Conservation (phyloP, 2,797 vertebrate genomes). For the Acestrorhynchus altus region DNA sequence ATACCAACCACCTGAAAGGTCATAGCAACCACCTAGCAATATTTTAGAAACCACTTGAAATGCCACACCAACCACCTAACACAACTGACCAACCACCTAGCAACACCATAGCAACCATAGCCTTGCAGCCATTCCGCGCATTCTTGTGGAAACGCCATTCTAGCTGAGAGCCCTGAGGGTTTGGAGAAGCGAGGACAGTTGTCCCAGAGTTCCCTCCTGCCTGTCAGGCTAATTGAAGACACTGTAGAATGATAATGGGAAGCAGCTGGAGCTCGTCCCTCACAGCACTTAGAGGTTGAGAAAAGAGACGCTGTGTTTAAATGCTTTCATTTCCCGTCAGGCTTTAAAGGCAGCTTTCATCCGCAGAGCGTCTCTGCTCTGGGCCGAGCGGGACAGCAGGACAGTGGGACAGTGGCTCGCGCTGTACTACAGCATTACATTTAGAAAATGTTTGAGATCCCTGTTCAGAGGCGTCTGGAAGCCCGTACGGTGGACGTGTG, state of each 20-base stretch:
- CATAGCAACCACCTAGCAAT: too few relatives aligned
- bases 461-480: background rate
- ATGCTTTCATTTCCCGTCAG: conserved; percentile 12
- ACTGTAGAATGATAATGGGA: conserved; percentile 67
- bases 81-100: too few relatives aligned
- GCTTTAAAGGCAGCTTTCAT: conserved; percentile 20
- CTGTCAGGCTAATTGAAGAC: conserved; percentile 69
- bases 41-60: too few relatives aligned
- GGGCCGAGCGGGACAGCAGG: conserved; percentile 14
- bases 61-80: too few relatives aligned
- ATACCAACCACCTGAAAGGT: too few relatives aligned
- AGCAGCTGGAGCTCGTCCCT: conserved; percentile 68
- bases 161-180: background rate
- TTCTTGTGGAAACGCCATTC: too few relatives aligned
- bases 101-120: too few relatives aligned
- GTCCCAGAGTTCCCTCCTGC: conserved; percentile 24
- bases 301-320: conserved; percentile 25
- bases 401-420: background rate
- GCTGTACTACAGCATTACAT: background rate
- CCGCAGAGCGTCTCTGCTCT: conserved; percentile 1
- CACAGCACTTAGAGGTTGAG: conserved; percentile 29
- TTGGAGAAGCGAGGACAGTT: background rate
- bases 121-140: too few relatives aligned
- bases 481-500: conserved; percentile 11
- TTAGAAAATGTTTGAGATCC: background rate